Base-by-base conservation (phyloP, 2,888 invertebrate genomes). In the Idaea biselata region DNA sequence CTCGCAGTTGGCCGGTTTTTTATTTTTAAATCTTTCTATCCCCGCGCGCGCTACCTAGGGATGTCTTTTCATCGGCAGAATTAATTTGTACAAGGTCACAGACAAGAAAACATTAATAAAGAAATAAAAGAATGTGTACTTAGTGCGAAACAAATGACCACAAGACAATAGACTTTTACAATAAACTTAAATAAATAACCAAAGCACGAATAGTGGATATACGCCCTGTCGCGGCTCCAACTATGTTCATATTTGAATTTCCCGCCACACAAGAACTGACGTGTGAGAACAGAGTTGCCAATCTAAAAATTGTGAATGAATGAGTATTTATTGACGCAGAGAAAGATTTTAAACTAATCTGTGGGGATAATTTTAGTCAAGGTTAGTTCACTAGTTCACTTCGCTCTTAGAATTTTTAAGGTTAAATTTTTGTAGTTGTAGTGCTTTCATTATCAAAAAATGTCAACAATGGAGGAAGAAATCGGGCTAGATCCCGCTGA, bases 371-470 rank as follows among this genome's bases (percentile, higher is more conserved):
- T 44, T 44, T 44, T 8, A 44, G 44, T 44, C 44, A 44, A 44
- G 44, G 44, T 44, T 32, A 32, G 1, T n/a, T n/a, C n/a, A n/a
- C n/a, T n/a, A n/a, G 32, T 32, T 32, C 32, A 32, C 44, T 44
- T 44, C 44, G 11, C 44, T 3, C 44, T 44, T 8, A 1, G 16
- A 53, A 14, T 11, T 59, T 59, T 59, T 62, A 33, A 33, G 58
- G 55, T 59, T 58, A 75, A 55, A 14, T 14, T 44, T 8, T 44
- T 44, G 3, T 44, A 14, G 14, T 44, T 11, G 14, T 8, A 44
- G 8, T 11, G 44, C 14, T 44, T 11, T 44, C 44, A 3, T 25
- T 25, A 25, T 5, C 25, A 25, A 25, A 25, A 25, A 25, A 25
- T 25, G 44, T 14, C 44, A 44, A 44, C 8, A 11, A 44, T 44